Percentiles rank a stretch among this genome's conserved stretches.
Evolutionary conservation across 2,797 vertebrate genomes (phyloP).

Genomic region (Agapornis canus): DNA sequence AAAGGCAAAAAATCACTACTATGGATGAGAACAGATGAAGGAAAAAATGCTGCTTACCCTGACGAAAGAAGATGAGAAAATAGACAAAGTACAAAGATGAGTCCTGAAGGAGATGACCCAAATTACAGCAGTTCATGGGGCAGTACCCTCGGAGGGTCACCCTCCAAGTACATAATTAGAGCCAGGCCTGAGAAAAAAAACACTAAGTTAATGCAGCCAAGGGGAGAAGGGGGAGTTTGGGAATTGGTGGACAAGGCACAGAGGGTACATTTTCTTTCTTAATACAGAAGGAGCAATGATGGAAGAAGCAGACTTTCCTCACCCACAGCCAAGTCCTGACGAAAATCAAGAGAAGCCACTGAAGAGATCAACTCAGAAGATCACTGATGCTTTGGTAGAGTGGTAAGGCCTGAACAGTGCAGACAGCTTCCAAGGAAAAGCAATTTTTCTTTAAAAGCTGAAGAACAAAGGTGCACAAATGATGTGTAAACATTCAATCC

Average conservation of each 20-base stretch:
- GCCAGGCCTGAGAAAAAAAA: conserved; percentile 75
- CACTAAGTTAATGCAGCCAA: conserved; percentile 71
- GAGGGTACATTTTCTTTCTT: conserved; percentile 47
- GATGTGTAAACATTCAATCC: background rate
- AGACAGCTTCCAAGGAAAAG: conserved; percentile 44
- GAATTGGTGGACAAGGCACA: conserved; percentile 20
- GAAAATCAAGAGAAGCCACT: conserved; percentile 54
- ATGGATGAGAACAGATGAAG: conserved; percentile 56
- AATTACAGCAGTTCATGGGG: conserved; percentile 74
- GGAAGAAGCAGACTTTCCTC: conserved; percentile 60
- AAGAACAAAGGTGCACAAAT: conserved; percentile 14
- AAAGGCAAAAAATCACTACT: conserved; percentile 45
- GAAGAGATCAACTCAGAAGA: conserved; percentile 46
- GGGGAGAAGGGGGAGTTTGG: conserved; percentile 39
- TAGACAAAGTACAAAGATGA: conserved; percentile 75
- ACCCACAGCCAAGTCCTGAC: conserved; percentile 52
- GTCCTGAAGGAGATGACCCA: conserved; percentile 73
- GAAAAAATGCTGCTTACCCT: conserved; percentile 75
- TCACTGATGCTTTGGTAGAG: conserved; percentile 47
- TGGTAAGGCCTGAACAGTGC: conserved; percentile 36
- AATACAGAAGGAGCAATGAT: conserved; percentile 42
- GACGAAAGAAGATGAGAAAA: conserved; percentile 76
- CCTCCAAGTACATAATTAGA: conserved; percentile 72
- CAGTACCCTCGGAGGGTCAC: conserved; percentile 59
- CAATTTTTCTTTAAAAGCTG: conserved; percentile 39